Evolutionary conservation across 2,888 invertebrate species (phyloP), one percentile per base, ranked within the genome.

Genomic region (Caenorhabditis panamensis): DNA sequence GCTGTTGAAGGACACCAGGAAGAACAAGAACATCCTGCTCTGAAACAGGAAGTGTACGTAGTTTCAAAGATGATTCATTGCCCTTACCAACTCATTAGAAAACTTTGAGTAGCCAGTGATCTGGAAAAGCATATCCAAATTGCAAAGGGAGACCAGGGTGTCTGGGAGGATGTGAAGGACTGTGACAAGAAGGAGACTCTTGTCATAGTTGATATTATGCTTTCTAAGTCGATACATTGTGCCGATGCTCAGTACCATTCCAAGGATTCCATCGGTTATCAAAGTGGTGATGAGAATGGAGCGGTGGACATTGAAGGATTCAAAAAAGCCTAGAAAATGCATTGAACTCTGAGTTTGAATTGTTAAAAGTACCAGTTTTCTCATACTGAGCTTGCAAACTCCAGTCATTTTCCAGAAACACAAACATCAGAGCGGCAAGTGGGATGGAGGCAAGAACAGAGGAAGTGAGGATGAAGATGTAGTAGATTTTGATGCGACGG

Each of bases 1-100:
- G 44, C 75, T 75, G 66, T 75, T 66, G 28, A 66, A 73, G 5
- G 73, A 73, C 0, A 73, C 64, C 20, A 73, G 41, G 26, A 73
- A 73, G 20, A 73, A 58, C 1, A 66, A 47, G 11, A 58, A 64
- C 3, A 66, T 41, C 1, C 64, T 56, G 51, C 73, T 73, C 73
- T 73, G 64, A 41, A 64, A 49, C 49, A 20, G n/a, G n/a, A n/a
- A n/a, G n/a, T n/a, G n/a, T n/a, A n/a, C n/a, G n/a, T n/a, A n/a
- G n/a, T n/a, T n/a, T n/a, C n/a, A n/a, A n/a, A n/a, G n/a, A n/a
- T n/a, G n/a, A n/a, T 20, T n/a, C 13, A n/a, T 2, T 16, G n/a
- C 1, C 5, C 5, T 51, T 28, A 73, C 73, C n/a, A 64, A 22
- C 20, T 73, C 73, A 51, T 73, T 73, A 2, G 64, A 26, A 3